phyloP scores from a whole-genome alignment of 1,140 invertebrate genomes.

The Argopecten irradians region DNA sequence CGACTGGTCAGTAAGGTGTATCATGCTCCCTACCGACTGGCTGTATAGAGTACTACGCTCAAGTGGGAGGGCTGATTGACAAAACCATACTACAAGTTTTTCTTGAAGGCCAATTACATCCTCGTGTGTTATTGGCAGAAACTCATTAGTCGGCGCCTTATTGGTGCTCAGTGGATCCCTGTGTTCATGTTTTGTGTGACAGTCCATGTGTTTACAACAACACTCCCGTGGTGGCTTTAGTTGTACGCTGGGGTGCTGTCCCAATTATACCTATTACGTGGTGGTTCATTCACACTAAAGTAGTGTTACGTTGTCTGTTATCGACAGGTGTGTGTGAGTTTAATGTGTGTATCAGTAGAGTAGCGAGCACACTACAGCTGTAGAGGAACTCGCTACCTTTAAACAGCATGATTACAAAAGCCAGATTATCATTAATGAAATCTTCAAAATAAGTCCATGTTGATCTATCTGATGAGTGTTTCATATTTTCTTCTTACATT shows the following conservation, averaged over 20 bases:
- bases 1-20: neutral
- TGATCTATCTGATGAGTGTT: no score
- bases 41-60: neutral
- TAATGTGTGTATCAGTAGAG: conserved; percentile 7
- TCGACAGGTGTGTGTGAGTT: neutral
- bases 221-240: neutral
- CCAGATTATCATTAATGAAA: no score
- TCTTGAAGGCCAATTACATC: neutral
- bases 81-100: neutral
- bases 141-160: neutral
- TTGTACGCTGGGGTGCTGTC: neutral
- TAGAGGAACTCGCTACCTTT: neutral
- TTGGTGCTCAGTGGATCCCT: neutral
- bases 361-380: neutral
- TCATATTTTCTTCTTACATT: no score
- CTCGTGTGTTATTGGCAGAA: neutral
- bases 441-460: no score
- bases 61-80: neutral
- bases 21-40: conserved; percentile 4
- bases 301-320: neutral
- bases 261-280: conserved; percentile 9
- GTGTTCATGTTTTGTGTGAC: neutral
- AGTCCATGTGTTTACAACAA: neutral
- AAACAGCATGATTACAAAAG: no score
- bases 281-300: neutral